Base-by-base conservation (phyloP, 2,113 vertebrate species). In the Misgurnus anguillicaudatus region DNA sequence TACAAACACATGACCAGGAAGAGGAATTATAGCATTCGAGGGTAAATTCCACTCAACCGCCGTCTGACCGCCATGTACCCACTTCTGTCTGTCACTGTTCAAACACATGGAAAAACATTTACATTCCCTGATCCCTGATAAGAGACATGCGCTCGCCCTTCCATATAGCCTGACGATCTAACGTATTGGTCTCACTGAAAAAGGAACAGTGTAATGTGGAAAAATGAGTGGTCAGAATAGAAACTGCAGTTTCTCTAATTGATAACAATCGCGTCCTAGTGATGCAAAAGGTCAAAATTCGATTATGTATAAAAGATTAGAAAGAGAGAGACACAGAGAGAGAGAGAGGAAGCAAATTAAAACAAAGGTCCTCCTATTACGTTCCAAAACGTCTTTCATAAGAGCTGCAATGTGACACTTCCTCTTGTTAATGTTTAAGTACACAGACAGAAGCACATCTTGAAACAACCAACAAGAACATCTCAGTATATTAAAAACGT, bases 211-310 rank as follows among this genome's bases (percentile, higher is more conserved):
- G 53, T 7, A 3, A 53, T 45, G 7, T 45, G 7, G 42, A 17
- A 11, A 53, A 53, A 14, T 14, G 51, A 53, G 0, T 5, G 51
- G 16, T 53, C 14, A 14, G 4, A 16, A 53, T 53, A 47, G 9
- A 47, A 11, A 47, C 45, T 47, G 45, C 45, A 47, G 45, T 8
- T 47, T 47, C 45, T 47, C 10, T 1, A 47, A 41, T 41, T 67
- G 45, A 69, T 48, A 14, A 36, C 21, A 42, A 65, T 42, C 13
- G 24, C 0, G 13, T 36, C 9, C 16, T 14, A 38, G 24, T 84
- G 80, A 81, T 80, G 84, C 75, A 82, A 64, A 71, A 76, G 78
- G 87, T 88, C 89, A 88, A 89, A 91, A 90, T 87, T 89, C 82
- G 88, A 87, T 88, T 86, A 89, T 84, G 70, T n/a, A 8, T 4